These are phyloP conservation scores for Metallyticus violacea DNA, from an alignment of 2,888 invertebrate genomes.

Conservation along the genomic window DNA sequence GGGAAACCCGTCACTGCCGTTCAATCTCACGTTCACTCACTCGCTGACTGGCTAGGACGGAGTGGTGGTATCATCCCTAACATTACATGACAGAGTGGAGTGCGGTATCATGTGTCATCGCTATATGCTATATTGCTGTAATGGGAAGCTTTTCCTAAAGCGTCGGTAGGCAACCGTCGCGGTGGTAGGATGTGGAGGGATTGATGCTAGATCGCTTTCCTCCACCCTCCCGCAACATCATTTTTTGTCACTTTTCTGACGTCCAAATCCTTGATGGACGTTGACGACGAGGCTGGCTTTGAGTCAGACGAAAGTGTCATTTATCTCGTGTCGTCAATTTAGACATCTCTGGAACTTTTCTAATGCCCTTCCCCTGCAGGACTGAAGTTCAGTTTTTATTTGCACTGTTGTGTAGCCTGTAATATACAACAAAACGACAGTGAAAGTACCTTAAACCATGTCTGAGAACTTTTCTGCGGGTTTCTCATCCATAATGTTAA, in stretches of 20 bases:
- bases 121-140: background rate
- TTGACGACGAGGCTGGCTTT: background rate
- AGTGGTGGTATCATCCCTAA: background rate
- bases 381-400: too few species aligned
- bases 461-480: too few species aligned
- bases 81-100: background rate
- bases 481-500: too few species aligned
- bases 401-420: too few species aligned
- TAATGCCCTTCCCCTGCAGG: background rate
- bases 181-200: background rate
- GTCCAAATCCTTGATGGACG: constrained; percentile 17
- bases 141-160: too few species aligned
- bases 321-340: constrained; percentile 11
- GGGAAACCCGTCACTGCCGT: background rate
- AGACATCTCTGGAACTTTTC: background rate
- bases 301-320: background rate
- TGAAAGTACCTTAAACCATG: too few species aligned
- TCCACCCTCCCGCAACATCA: background rate
- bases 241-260: background rate
- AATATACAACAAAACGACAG: too few species aligned
- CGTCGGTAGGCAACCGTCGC: too few species aligned
- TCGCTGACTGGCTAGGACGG: background rate
- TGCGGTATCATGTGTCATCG: constrained; percentile 13
- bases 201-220: constrained; percentile 3
- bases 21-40: too few species aligned